Conservation (phyloP, 2,113 vertebrate species). For the Smithornis capensis region DNA sequence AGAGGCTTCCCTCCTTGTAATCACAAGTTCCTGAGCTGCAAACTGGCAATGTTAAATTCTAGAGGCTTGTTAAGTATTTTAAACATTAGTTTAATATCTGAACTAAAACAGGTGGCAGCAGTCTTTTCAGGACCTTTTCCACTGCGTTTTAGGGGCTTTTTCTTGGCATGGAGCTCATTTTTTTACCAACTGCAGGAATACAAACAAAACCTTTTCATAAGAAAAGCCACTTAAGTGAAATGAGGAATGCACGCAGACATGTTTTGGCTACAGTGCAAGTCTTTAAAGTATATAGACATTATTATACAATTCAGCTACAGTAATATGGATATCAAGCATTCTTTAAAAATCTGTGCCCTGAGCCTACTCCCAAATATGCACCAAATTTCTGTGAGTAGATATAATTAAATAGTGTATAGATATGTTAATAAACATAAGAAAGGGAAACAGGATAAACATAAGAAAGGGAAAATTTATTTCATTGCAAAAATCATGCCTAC, state of each 20-base stretch:
- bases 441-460: no score
- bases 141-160: not conserved
- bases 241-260: slow-evolving; percentile 68
- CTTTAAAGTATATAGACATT: slow-evolving; percentile 59
- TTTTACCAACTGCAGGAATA: slow-evolving; percentile 50
- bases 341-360: slow-evolving; percentile 20
- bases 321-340: slow-evolving; percentile 13
- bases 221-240: slow-evolving; percentile 68
- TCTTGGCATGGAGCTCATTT: slow-evolving; percentile 7
- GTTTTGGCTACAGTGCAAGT: slow-evolving; percentile 59
- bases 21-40: not conserved
- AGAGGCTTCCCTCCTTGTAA: not conserved
- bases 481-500: not conserved
- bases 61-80: slow-evolving; percentile 17
- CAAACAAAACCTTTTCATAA: slow-evolving; percentile 71
- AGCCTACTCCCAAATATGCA: not conserved
- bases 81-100: slow-evolving; percentile 38
- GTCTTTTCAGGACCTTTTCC: slow-evolving; percentile 31
- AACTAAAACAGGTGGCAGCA: slow-evolving; percentile 14
- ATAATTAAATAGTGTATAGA: not conserved
- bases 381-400: not conserved
- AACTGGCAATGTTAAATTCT: slow-evolving; percentile 19
- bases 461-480: not conserved
- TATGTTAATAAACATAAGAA: slow-evolving; percentile 11
- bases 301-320: slow-evolving; percentile 27